A percentile compares a stretch with the other conserved stretches of the same genome.
Evolutionary conservation across 1,140 invertebrate genomes (phyloP).

Genomic region (Neuroterus valhalla): DNA sequence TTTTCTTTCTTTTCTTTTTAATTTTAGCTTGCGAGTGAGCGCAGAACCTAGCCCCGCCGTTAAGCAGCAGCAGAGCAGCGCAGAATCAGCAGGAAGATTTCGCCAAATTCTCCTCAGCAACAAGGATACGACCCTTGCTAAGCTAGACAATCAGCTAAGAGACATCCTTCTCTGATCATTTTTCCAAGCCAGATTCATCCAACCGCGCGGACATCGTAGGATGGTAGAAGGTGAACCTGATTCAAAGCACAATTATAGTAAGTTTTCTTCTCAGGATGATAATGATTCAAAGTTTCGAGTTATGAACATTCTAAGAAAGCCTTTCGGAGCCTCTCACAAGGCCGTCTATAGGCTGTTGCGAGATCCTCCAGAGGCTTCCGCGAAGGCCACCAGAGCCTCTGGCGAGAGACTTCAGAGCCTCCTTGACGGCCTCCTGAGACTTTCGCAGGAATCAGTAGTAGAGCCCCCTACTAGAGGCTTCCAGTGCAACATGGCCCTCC

Average conservation of each 20-base stretch:
- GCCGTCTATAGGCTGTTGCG: too few relatives aligned
- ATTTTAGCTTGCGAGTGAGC: conserved; percentile 71
- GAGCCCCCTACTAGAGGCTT: too few relatives aligned
- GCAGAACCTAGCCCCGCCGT: conserved; percentile 71
- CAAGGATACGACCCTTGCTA: conserved; percentile 45
- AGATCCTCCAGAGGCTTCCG: too few relatives aligned
- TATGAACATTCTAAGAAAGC: too few relatives aligned
- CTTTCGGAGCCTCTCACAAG: too few relatives aligned
- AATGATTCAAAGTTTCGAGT: conserved; percentile 13
- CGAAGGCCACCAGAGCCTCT: too few relatives aligned
- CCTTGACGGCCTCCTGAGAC: too few relatives aligned
- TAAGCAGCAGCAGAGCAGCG: conserved; percentile 73
- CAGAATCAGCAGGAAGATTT: conserved; percentile 71
- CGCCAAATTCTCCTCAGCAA: conserved; percentile 52
- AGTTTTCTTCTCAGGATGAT: conserved; percentile 61
- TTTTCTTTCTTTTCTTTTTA: too few relatives aligned
- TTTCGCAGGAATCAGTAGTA: too few relatives aligned
- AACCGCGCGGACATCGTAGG: conserved; percentile 78
- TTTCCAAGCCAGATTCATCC: conserved; percentile 65
- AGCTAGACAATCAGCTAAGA: conserved; percentile 54
- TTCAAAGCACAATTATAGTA: conserved; percentile 83
- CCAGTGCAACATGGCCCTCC: too few relatives aligned
- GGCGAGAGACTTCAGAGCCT: too few relatives aligned
- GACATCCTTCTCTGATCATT: conserved; percentile 58
- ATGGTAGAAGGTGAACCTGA: conserved; percentile 86